Base-by-base conservation (phyloP, 1,140 invertebrate genomes). In the Oedothorax gibbosus region DNA sequence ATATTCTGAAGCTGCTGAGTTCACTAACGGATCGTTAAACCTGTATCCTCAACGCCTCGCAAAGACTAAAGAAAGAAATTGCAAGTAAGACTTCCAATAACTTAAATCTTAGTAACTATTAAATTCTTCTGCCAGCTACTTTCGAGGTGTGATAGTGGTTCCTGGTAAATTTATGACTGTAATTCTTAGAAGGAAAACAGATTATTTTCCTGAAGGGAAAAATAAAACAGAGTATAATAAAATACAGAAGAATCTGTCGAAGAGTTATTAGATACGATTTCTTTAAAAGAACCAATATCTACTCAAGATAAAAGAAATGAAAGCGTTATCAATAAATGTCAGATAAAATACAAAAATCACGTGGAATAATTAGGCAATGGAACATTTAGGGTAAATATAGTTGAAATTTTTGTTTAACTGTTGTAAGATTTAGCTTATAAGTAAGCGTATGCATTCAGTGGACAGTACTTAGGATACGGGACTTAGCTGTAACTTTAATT, bases 51-150 rank as follows among this genome's bases (percentile, higher is more conserved):
- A n/a, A n/a, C n/a, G n/a, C n/a, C n/a, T n/a, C n/a, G n/a, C n/a
- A n/a, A n/a, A n/a, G n/a, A n/a, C n/a, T n/a, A n/a, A 11, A n/a
- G 7, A 51, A 71, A 71, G 50, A 71, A 71, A 71, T 71, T 51
- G 49, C 68, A 56, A 18, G 6, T 20, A 21, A 73, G 54, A 77
- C 51, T 56, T 69, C 54, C 78, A 81, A 49, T 69, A 71, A 54
- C 62, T 80, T 69, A 80, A 69, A 81, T 69, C 21, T 56, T 21
- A 20, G 78, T 81, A 66, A 79, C 76, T 79, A 81, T 81, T 81
- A 81, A 81, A 81, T 79, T 81, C 78, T 81, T 81, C 78, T 81
- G 65, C 65, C 65, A 81, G 51, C 78, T 81, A 54, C 78, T 81
- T 81, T 81, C 35, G 54, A 68, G 21, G 54, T 57, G 15, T 81